Conservation (phyloP, 1,140 invertebrate genomes). For the Plectrocnemia conspersa region DNA sequence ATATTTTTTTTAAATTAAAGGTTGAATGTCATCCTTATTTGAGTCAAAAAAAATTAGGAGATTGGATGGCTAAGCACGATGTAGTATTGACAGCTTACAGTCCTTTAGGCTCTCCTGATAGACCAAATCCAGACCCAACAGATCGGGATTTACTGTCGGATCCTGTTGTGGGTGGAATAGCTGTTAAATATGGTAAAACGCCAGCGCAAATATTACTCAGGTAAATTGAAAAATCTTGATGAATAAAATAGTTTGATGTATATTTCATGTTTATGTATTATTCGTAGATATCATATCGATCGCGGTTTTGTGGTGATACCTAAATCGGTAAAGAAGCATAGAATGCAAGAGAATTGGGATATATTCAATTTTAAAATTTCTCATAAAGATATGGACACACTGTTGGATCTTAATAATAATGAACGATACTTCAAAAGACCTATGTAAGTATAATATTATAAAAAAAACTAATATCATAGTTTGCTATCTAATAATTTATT, state of each 20-base stretch:
- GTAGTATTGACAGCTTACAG: slow-evolving; percentile 73
- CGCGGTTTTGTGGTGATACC: slow-evolving; percentile 60
- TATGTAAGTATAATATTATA: slow-evolving; percentile 41
- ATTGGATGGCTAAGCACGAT: slow-evolving; percentile 60
- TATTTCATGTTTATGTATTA: slow-evolving; percentile 2
- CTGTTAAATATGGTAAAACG: slow-evolving; percentile 59
- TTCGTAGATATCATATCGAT: slow-evolving; percentile 54
- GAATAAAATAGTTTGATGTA: too few species aligned
- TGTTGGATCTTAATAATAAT: slow-evolving; percentile 51
- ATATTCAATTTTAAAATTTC: slow-evolving; percentile 67
- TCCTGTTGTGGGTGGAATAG: slow-evolving; percentile 45
- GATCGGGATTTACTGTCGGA: slow-evolving; percentile 64
- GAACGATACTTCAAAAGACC: slow-evolving; percentile 45
- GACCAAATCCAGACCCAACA: slow-evolving; percentile 65
- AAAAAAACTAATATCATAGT: slow-evolving; percentile 1
- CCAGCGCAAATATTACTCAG: slow-evolving; percentile 65
- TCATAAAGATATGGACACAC: slow-evolving; percentile 50
- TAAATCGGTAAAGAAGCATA: slow-evolving; percentile 60
- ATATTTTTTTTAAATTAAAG: too few species aligned
- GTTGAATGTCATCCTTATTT: slow-evolving; percentile 76
- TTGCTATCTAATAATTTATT: background rate
- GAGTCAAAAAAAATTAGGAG: slow-evolving; percentile 62
- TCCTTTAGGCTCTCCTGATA: slow-evolving; percentile 67
- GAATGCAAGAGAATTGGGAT: slow-evolving; percentile 67
- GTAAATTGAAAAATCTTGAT: too few species aligned